A percentile compares a stretch with the other conserved stretches of the same genome.
phyloP scores from a whole-genome alignment of 1,140 invertebrate species.

The Lysiphlebus fabarum region DNA sequence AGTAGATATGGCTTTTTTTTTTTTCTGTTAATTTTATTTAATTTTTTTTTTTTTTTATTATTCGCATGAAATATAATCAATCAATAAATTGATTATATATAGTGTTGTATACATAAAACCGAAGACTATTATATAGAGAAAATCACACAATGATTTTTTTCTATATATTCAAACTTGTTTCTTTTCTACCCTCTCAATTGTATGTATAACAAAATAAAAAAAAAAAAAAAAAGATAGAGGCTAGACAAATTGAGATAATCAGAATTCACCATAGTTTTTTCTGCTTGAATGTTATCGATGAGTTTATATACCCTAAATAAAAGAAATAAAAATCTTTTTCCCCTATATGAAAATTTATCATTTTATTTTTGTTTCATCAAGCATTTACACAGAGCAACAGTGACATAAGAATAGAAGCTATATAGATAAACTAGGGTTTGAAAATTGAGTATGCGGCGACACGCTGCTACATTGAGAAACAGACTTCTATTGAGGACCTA shows the following conservation, averaged over 20 bases:
- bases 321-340: too few species aligned
- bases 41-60: too few species aligned
- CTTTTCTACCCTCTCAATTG: too few species aligned
- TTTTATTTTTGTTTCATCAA: background rate
- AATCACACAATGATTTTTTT: constrained; percentile 9
- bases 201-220: too few species aligned
- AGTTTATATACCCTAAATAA: background rate
- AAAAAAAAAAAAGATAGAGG: too few species aligned
- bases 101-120: background rate
- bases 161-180: constrained; percentile 20
- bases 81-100: too few species aligned
- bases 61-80: too few species aligned
- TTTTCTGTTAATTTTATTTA: too few species aligned
- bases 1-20: too few species aligned
- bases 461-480: background rate
- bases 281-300: background rate
- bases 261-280: constrained; percentile 16
- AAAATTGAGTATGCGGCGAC: constrained; percentile 10
- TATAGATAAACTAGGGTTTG: constrained; percentile 11
- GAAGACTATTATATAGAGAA: constrained; percentile 6
- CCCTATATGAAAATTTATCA: background rate
- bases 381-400: constrained; percentile 7
- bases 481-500: constrained; percentile 12
- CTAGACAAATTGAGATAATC: constrained; percentile 30
- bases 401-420: constrained; percentile 7